A percentile compares a stretch with the other conserved stretches of the same genome.
phyloP scores from a whole-genome alignment of 2,113 vertebrate genomes.

The Paracanthobrama guichenoti region DNA sequence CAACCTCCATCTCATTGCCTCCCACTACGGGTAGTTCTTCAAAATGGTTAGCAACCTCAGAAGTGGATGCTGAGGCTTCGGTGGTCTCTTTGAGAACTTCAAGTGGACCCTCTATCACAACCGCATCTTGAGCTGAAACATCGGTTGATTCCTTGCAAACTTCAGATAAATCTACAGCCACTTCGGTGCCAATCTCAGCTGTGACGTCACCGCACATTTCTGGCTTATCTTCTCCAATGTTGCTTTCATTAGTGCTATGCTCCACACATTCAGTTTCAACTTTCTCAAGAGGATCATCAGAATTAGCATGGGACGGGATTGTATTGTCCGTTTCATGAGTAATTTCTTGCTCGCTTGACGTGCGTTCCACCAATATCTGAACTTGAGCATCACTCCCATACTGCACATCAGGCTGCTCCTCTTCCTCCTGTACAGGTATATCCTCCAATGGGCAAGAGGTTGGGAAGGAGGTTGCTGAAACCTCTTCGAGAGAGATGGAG shows the following conservation, averaged over 20 bases:
- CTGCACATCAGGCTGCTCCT: not conserved
- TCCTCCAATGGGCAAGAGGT: conserved; percentile 1
- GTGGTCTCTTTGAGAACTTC: not conserved
- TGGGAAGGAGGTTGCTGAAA: not conserved
- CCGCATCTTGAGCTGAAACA: not conserved
- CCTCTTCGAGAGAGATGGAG: not conserved
- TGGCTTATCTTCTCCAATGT: not conserved
- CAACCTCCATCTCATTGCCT: not conserved
- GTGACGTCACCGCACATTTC: not conserved
- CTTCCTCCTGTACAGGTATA: not conserved
- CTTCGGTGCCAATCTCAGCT: not conserved
- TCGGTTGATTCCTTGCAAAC: not conserved
- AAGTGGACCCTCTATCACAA: not conserved
- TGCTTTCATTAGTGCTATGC: not conserved
- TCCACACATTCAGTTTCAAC: not conserved
- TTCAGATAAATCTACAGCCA: not conserved
- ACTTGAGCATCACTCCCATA: not conserved
- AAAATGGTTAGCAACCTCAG: not conserved
- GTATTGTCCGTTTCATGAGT: not conserved
- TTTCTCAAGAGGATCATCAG: not conserved
- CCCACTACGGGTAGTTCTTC: not conserved
- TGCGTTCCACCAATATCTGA: not conserved
- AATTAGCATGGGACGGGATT: not conserved
- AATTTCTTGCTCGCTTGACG: not conserved
- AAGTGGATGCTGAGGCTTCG: not conserved